These are phyloP conservation scores for Ondatra zibethicus DNA, from an alignment of 2,113 vertebrate species.

Conservation along the genomic window DNA sequence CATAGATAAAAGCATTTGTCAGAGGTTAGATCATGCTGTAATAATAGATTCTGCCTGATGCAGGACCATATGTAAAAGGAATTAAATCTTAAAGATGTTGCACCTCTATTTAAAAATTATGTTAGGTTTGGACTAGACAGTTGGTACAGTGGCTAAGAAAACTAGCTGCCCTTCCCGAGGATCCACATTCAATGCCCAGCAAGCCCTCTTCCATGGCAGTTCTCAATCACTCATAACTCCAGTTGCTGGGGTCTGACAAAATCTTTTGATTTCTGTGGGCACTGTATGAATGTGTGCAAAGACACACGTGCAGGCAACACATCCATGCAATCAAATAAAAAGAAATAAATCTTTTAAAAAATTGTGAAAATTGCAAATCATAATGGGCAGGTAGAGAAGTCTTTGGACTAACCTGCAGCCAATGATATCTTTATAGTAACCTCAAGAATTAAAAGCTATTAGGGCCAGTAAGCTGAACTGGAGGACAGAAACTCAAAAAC, in stretches of 20 bases:
- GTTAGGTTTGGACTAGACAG: neutral
- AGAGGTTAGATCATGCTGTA: neutral
- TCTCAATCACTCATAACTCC: neutral
- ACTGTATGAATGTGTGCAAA: neutral
- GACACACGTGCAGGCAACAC: neutral
- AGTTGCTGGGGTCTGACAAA: neutral
- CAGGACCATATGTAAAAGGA: neutral
- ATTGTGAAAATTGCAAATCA: neutral
- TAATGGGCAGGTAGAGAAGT: neutral
- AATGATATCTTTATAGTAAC: neutral
- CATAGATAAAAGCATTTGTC: neutral
- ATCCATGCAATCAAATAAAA: too few species aligned
- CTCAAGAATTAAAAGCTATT: slow-evolving; percentile 12
- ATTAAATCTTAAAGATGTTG: neutral
- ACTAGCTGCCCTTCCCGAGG: too few species aligned
- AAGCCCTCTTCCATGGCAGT: neutral
- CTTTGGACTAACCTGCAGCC: neutral
- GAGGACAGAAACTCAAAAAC: neutral
- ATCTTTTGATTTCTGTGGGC: neutral
- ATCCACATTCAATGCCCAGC: neutral
- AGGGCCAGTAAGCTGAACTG: neutral
- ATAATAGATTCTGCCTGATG: neutral
- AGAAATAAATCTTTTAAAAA: neutral
- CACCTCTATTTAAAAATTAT: neutral
- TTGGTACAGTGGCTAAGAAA: neutral